Evolutionary conservation across 1,140 invertebrate species (phyloP), one percentile per base, ranked within the genome.

Genomic region (Diachasma alloeum): DNA sequence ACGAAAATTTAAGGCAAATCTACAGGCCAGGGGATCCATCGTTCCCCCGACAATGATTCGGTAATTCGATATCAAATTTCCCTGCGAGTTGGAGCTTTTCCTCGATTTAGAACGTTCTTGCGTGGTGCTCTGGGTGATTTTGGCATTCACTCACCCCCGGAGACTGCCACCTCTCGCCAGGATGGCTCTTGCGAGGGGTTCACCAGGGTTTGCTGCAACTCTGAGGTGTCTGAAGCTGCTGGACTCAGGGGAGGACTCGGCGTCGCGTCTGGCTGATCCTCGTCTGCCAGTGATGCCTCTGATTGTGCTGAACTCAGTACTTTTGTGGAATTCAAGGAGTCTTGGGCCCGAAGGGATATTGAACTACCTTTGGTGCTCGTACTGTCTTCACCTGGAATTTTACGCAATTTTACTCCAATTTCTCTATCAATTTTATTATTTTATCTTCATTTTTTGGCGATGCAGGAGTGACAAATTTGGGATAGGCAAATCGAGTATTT

Each of bases 161-260:
- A 90, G 17, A 91, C 90, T 5, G 90, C 85, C 13, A 90, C 89
- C 79, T 91, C 89, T 31, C 89, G 86, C 88, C 90, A 90, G 6
- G 85, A 76, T 26, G 85, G 68, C 68, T 89, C 86, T 70, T 86
- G 83, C 42, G 84, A 83, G 67, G 87, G 83, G 74, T 82, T 86
- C 9, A 87, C 87, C 53, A 88, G 76, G 15, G 72, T 77, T 44
- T 86, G 82, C 26, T 84, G 81, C 42, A 84, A 76, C 26, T 87
- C 85, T 26, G 86, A 83, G 42, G 86, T 85, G 66, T 87, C 85
- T 59, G 85, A 87, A 5, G 83, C 79, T 15, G 84, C 81, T 10
- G 84, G 86, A 69, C 85, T 87, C 8, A 86, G 80, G 8, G 86
- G 84, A 48, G 88, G 86, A 79, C 86, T 88, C 74, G 87, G 84